Conservation (phyloP, 2,888 invertebrate genomes). For the Heteromyza rotundicornis region DNA sequence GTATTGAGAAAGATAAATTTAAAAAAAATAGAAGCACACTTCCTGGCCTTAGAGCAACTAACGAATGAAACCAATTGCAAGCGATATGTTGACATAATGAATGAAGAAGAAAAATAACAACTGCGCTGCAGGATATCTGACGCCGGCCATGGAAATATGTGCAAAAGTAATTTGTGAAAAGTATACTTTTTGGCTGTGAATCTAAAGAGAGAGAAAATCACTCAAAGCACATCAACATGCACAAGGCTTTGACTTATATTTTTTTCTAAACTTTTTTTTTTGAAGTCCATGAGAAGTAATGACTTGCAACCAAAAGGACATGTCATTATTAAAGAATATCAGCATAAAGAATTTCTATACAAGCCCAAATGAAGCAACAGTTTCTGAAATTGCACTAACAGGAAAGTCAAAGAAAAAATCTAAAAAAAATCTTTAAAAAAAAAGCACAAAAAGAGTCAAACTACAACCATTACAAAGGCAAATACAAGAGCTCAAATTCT, state of each 20-base stretch:
- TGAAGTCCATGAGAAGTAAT: too few species aligned
- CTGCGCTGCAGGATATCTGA: constrained; percentile 19
- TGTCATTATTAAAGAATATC: neutral
- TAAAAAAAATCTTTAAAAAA: too few species aligned
- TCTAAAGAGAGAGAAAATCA: neutral
- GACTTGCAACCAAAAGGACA: too few species aligned
- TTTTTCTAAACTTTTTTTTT: too few species aligned
- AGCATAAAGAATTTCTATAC: neutral
- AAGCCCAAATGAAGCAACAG: neutral
- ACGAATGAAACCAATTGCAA: neutral
- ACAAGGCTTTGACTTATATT: too few species aligned
- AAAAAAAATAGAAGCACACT: neutral
- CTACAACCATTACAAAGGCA: too few species aligned
- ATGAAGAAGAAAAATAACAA: neutral
- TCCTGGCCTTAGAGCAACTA: too few species aligned
- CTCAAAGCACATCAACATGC: neutral
- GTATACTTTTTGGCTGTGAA: constrained; percentile 1
- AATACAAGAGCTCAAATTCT: too few species aligned
- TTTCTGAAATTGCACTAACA: neutral
- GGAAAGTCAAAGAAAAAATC: neutral
- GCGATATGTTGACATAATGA: neutral
- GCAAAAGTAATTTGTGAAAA: neutral
- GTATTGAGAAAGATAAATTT: neutral
- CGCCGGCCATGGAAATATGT: constrained; percentile 5
- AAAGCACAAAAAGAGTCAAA: too few species aligned